These are phyloP conservation scores for Papilio elwesi DNA, from an alignment of 2,888 invertebrate species.

Conservation along the genomic window DNA sequence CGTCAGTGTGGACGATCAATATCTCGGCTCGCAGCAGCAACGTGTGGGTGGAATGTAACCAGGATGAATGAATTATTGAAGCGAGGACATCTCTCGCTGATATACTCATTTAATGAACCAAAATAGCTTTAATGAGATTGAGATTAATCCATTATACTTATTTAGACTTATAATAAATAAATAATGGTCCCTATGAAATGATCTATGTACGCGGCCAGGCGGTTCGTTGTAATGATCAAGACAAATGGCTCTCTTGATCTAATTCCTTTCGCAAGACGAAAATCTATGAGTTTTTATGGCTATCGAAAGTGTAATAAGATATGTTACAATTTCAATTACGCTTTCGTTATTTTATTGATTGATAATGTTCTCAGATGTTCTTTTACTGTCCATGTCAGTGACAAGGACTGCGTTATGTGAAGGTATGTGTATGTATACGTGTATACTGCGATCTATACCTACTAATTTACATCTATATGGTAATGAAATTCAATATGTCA, in stretches of 20 bases:
- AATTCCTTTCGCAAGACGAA: constrained; percentile 17
- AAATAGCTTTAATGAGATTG: constrained; percentile 19
- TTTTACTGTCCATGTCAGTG: constrained; percentile 4
- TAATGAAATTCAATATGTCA: too few species aligned
- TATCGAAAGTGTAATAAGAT: constrained; percentile 21
- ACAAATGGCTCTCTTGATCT: constrained; percentile 5
- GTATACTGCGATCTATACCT: too few species aligned
- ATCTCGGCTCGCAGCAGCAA: background rate
- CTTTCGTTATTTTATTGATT: constrained; percentile 9
- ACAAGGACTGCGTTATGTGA: background rate
- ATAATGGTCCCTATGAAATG: constrained; percentile 14
- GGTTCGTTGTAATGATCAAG: constrained; percentile 25
- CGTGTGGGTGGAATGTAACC: constrained; percentile 14
- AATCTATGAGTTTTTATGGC: constrained; percentile 23
- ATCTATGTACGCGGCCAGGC: constrained; percentile 13
- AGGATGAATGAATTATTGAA: constrained; percentile 24
- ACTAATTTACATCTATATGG: too few species aligned
- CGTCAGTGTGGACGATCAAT: constrained; percentile 7
- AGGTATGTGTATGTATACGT: too few species aligned
- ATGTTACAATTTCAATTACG: background rate
- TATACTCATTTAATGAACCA: constrained; percentile 16
- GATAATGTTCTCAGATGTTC: background rate
- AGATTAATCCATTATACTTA: constrained; percentile 37
- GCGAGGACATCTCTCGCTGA: constrained; percentile 15
- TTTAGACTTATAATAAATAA: constrained; percentile 26